A percentile compares a stretch with the other conserved stretches of the same genome.
phyloP scores from a whole-genome alignment of 1,140 invertebrate genomes.

The Ruditapes philippinarum region DNA sequence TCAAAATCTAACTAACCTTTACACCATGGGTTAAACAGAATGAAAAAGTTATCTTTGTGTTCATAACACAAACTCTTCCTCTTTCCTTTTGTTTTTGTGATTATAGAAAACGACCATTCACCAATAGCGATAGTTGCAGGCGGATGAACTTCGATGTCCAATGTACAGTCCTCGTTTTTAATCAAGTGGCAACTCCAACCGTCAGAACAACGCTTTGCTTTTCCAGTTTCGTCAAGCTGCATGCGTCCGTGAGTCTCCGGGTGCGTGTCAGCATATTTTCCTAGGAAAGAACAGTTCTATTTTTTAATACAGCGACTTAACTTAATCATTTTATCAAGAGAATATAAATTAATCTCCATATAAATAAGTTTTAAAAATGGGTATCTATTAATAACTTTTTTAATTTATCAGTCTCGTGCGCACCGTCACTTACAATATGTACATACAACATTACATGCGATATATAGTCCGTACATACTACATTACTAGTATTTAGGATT shows the following conservation, averaged over 20 bases:
- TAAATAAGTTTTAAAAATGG: too few relatives aligned
- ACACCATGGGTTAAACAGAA: constrained; percentile 70
- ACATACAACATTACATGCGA: too few relatives aligned
- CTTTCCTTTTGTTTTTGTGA: background rate
- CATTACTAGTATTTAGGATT: too few relatives aligned
- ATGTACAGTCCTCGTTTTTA: background rate
- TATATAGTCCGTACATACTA: too few relatives aligned
- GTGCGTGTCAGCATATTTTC: background rate
- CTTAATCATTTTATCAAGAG: too few relatives aligned
- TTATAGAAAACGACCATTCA: background rate
- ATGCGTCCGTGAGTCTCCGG: background rate
- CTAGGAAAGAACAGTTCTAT: background rate
- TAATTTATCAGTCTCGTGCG: too few relatives aligned
- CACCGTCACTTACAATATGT: too few relatives aligned
- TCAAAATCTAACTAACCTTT: constrained; percentile 60
- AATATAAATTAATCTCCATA: too few relatives aligned
- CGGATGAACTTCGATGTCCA: background rate
- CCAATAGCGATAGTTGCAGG: background rate
- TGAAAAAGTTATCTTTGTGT: constrained; percentile 47
- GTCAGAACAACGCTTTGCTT: background rate
- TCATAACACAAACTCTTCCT: constrained; percentile 26
- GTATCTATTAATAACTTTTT: too few relatives aligned
- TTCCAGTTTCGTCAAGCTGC: background rate
- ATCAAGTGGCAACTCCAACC: background rate
- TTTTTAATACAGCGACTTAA: background rate